Base-by-base conservation (phyloP, 2,113 vertebrate genomes). In the Cervus canadensis region DNA sequence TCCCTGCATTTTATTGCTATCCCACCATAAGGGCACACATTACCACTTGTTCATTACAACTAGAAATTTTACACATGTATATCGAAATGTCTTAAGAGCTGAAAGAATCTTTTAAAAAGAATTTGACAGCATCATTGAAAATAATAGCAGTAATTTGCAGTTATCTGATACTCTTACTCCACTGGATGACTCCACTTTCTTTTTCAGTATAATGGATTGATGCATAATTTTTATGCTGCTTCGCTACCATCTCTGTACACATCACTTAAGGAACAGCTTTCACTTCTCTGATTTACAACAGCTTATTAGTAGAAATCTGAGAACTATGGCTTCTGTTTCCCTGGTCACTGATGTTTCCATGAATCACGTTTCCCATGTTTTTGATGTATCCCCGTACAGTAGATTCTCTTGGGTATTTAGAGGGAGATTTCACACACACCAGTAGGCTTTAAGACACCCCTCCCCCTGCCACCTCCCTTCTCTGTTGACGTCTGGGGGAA, bases 111-210 rank as follows among this genome's bases (percentile, higher is more conserved):
- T 82, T 97, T 28, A 82, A 86, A 45, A 87, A 26, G 56, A 92
- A 64, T 88, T 94, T 96, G 96, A 93, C 67, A 98, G 78, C 82
- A 94, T 97, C 52, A 91, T 67, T 94, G 91, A 97, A 97, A 98
- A 96, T 96, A 95, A 60, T 95, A 94, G 91, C 36, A 96, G 92
- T 94, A 48, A 95, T 95, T 93, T 97, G 36, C 62, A n/a, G 95
- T 89, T 92, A 92, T 96, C 81, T 87, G 28, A 40, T 94, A 83
- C n/a, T 94, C 43, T 86, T 64, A 52, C 79, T 94, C 79, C 54
- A 88, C 13, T 88, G 64, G 25, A 67, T 87, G 82, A 94, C 26
- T 90, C 50, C n/a, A 40, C 7, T 92, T 96, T 88, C 57, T 48
- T 96, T 93, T 84, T 91, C 19, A 62, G 54, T 81, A 23, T 94